Conservation (phyloP, 2,797 vertebrate species). For the Silurus aristotelis region DNA sequence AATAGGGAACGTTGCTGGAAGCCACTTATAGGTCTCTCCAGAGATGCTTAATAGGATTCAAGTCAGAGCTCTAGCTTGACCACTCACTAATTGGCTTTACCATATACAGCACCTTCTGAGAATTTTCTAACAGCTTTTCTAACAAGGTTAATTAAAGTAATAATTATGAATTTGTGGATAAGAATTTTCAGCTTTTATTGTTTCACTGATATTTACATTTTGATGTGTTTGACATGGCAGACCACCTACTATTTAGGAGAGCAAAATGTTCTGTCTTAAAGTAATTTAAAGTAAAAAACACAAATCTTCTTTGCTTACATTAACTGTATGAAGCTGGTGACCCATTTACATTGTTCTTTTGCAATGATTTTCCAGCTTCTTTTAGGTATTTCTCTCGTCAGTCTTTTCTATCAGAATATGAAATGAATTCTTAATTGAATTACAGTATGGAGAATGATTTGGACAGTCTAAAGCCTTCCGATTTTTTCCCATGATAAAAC, state of each 20-base stretch:
- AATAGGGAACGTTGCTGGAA: no score
- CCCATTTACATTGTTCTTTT: neutral
- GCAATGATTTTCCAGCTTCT: neutral
- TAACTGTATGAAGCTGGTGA: neutral
- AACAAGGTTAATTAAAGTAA: neutral
- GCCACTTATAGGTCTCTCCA: no score
- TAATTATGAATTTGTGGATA: no score
- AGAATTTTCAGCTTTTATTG: neutral
- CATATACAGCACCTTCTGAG: neutral
- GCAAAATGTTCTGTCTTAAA: neutral
- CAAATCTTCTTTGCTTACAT: neutral
- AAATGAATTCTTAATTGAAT: neutral
- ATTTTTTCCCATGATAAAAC: neutral
- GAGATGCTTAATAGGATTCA: no score
- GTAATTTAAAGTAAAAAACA: neutral
- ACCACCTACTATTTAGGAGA: no score
- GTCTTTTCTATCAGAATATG: neutral
- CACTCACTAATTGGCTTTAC: neutral
- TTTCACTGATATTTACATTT: neutral
- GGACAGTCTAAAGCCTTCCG: slow-evolving; percentile 1
- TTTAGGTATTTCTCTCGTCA: neutral
- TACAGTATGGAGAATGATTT: neutral
- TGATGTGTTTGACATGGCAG: no score
- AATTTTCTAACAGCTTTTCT: neutral
- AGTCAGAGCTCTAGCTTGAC: no score